Base-by-base conservation (phyloP, 2,797 vertebrate species). In the Sardinella longiceps region DNA sequence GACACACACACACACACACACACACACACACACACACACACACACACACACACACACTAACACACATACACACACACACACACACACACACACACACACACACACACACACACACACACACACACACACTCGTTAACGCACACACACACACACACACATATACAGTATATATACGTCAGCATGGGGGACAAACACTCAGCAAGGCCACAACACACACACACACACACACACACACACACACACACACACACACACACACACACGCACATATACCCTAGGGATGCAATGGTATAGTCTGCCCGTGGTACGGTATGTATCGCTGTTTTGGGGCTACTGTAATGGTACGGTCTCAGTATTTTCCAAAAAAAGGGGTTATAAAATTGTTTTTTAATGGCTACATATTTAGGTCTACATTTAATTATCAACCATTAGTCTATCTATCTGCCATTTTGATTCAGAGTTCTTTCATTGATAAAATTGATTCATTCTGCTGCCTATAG, bases 141-240 rank as follows among this genome's bases (percentile, higher is more conserved):
- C 80, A 33, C 66, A 60, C 25, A 37, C 74, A 66, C 51, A 33
- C 85, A 81, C 80, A 82, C 85, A 88, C 84, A 84, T 28, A 58
- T 18, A 58, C 53, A 58, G n/a, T n/a, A n/a, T n/a, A n/a, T n/a
- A n/a, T n/a, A n/a, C n/a, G n/a, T n/a, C n/a, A n/a, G n/a, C n/a
- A n/a, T n/a, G n/a, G n/a, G n/a, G n/a, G 7, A 58, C 53, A 58
- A 7, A 58, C 53, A 58, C 53, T 18, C 53, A 58, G 5, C 1
- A n/a, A n/a, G n/a, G n/a, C n/a, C n/a, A n/a, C n/a, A 1, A 58
- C 7, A 25, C 56, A 58, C 20, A 25, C 56, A 20, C 11, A 25
- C 20, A 25, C 56, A n/a, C 1, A 58, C 56, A 58, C 11, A 20
- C 56, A n/a, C 20, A n/a, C 56, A 58, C 56, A 63, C n/a, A 63